Evolutionary conservation across 2,888 invertebrate species (phyloP), one percentile per base, ranked within the genome.

Genomic region (Molorchus minor): DNA sequence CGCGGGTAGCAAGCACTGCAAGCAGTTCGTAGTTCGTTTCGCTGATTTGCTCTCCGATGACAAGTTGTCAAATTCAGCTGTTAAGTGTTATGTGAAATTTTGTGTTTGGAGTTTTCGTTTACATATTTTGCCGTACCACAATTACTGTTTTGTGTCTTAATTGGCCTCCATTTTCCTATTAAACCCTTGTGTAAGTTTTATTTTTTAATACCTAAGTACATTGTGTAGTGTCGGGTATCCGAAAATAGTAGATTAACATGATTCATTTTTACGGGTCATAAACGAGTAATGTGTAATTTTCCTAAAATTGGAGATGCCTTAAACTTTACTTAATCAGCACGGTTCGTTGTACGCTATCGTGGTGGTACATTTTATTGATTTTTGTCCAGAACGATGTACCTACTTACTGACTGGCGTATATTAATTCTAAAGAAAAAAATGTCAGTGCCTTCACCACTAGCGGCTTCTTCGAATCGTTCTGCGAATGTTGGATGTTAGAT

Each of bases 311-410:
- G 8, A 17, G 43, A 13, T 35, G 33, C 45, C 46, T 45, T 21
- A 17, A 38, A 12, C 33, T 49, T 16, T 29, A 40, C 21, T 33
- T 12, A 30, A 29, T 41, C 13, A 30, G 12, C 20, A 21, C 21
- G 40, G 49, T 49, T 49, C 49, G 49, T 38, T 49, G 66, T 57
- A 64, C 58, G 62, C 60, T 62, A 55, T 53, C 59, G 63, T 55
- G 10, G 49, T 49, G 49, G 49, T 49, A 56, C 62, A 56, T 57
- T 46, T 64, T 71, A 71, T 71, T 71, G 71, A 71, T 71, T 71
- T 71, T 67, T 69, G 59, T 61, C 56, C 12, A 53, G 62, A 67
- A 69, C 65, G 65, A 64, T 68, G 64, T 61, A 60, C 25, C 25
- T 60, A 60, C 40, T 56, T 61, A 60, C 25, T 8, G 58, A 60